phyloP scores from a whole-genome alignment of 2,797 vertebrate genomes.

The Sphenodon punctatus region DNA sequence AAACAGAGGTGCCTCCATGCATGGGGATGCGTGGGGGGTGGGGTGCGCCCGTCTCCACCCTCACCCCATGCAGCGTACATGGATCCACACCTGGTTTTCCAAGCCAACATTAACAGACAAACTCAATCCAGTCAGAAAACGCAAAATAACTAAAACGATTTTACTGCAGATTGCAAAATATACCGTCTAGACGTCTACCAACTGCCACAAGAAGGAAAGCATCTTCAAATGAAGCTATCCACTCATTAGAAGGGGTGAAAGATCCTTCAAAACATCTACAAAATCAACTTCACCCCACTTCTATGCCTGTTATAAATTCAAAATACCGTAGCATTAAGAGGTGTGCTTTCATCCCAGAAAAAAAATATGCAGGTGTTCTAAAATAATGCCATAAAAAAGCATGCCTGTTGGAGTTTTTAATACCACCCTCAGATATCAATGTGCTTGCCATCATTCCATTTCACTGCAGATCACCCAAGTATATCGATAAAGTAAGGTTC shows the following conservation, averaged over 20 bases:
- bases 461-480: background rate
- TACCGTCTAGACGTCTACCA: constrained; percentile 42
- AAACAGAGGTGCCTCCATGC: too few relatives aligned
- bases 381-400: too few relatives aligned
- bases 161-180: constrained; percentile 32
- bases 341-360: background rate
- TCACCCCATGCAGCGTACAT: too few relatives aligned
- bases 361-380: background rate
- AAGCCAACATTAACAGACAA: too few relatives aligned
- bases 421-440: background rate
- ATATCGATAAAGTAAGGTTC: background rate
- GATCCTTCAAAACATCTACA: constrained; percentile 51
- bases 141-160: constrained; percentile 36
- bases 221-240: constrained; percentile 43
- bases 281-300: constrained; percentile 46
- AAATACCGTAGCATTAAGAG: background rate
- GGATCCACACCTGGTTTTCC: too few relatives aligned
- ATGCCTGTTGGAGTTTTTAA: too few relatives aligned
- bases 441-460: background rate
- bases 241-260: background rate
- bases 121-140: too few relatives aligned
- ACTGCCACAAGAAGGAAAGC: constrained; percentile 39
- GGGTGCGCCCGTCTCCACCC: too few relatives aligned
- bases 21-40: too few relatives aligned
- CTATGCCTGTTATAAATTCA: background rate